Evolutionary conservation across 1,140 invertebrate genomes (phyloP).

Genomic region (Brachionus calyciflorus): DNA sequence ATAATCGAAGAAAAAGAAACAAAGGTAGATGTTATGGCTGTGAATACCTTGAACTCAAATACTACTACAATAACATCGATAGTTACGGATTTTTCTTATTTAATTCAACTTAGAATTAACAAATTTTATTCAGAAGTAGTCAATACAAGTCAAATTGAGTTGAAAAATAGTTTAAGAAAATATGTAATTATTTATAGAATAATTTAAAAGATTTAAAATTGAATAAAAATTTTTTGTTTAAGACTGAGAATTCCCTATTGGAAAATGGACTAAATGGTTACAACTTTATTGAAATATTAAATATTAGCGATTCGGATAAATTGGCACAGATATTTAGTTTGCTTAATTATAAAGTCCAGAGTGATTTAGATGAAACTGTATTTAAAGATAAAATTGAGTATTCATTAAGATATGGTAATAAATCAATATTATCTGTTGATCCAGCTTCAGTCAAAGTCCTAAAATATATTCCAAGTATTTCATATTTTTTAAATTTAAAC

Average conservation of each 20-base stretch:
- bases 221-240: too few relatives aligned
- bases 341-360: not conserved
- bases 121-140: not conserved
- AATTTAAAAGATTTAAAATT: too few relatives aligned
- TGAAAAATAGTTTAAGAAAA: not conserved
- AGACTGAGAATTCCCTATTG: too few relatives aligned
- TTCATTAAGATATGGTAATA: not conserved
- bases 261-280: not conserved
- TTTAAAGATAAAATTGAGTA: not conserved
- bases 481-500: not conserved
- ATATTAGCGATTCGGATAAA: not conserved
- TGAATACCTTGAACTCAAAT: not conserved
- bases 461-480: not conserved
- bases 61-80: too few relatives aligned
- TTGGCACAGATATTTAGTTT: not conserved
- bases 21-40: not conserved
- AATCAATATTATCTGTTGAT: not conserved
- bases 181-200: slow-evolving; percentile 6
- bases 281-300: not conserved
- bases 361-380: not conserved
- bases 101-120: not conserved
- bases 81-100: not conserved
- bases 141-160: not conserved
- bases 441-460: not conserved
- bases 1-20: too few relatives aligned